Evolutionary conservation across 2,113 vertebrate genomes (phyloP), one percentile per base, ranked within the genome.

Genomic region (Coptodon rendalli): DNA sequence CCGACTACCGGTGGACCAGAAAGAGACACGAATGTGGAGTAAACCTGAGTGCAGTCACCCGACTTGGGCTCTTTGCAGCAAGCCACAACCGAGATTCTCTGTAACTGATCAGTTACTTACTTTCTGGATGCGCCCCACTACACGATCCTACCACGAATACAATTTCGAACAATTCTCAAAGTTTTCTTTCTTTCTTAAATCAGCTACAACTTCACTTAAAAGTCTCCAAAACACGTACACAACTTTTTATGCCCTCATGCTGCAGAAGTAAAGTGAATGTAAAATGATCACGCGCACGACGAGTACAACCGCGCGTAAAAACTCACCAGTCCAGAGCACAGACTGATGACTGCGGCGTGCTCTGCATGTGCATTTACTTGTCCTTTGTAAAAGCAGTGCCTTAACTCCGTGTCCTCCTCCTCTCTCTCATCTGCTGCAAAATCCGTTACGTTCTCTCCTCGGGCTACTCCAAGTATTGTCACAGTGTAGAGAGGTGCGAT

Each of bases 271-370:
- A 89, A 91, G 81, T 19, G 87, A 40, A 29, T 34, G 56, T 83
- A 86, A 85, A 86, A 52, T 52, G 84, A 84, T 89, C 78, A 59
- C 85, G 36, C 80, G 89, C 80, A 78, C 29, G 71, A 66, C 38
- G 38, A 73, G 10, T 43, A 27, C 36, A 87, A 57, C 52, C 79
- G 85, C 88, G 93, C 91, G 90, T 94, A 91, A 90, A 91, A 91
- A 96, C 98, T 99, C 96, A 99, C 99, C 98, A 99, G 97, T 90
- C 99, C 99, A 56, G 99, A 97, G 95, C 99, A 99, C 92, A 99
- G 97, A 94, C 98, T 99, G 96, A 99, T 98, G 88, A 98, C 97
- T 34, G 98, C 99, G 63, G 97, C 97, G 93, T 99, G 98, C 90
- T 98, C 97, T 43, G 96, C 93, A 73, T 97, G 94, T 87, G 97